Evolutionary conservation across 2,888 invertebrate species (phyloP), one percentile per base, ranked within the genome.

Genomic region (Tinea trinotella): DNA sequence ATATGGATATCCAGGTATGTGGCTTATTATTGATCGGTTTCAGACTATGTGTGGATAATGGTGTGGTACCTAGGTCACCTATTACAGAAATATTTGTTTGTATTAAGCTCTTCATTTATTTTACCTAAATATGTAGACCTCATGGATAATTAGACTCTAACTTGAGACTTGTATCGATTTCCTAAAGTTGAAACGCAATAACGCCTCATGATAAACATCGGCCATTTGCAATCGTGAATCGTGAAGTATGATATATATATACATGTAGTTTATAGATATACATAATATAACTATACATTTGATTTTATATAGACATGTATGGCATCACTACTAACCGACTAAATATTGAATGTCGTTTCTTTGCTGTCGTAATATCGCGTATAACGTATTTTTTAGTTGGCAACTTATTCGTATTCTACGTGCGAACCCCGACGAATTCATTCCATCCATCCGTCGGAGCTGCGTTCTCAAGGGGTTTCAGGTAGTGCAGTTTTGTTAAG

Each of bases 371-470:
- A 22, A 50, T 50, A 24, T 24, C 2, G 22, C 12, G 13, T 6
- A 12, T 10, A 4, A n/a, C 24, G 50, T 3, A n/a, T 24, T 50
- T 50, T 50, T 22, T 6, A 50, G 12, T 50, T 50, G 22, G 50
- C 24, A 50, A 50, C 24, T 15, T 50, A 46, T 50, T 22, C 24
- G 50, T 24, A 50, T 50, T 50, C 53, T 30, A 20, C 36, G 36
- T 57, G 57, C 55, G 57, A 57, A 57, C 57, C 69, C 69, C 70
- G 76, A 82, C 82, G 77, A 85, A 84, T 83, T 53, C 82, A 84
- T 85, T 85, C 84, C 84, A 85, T 84, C 84, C 84, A 84, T 84
- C 82, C 84, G 83, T 85, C 82, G 84, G 81, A 82, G 84, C 81
- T 76, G 82, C 76, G 77, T 83, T 83, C 81, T 83, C 76, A 78